Base-by-base conservation (phyloP, 1,140 invertebrate species). In the Lasioglossum baleicum region DNA sequence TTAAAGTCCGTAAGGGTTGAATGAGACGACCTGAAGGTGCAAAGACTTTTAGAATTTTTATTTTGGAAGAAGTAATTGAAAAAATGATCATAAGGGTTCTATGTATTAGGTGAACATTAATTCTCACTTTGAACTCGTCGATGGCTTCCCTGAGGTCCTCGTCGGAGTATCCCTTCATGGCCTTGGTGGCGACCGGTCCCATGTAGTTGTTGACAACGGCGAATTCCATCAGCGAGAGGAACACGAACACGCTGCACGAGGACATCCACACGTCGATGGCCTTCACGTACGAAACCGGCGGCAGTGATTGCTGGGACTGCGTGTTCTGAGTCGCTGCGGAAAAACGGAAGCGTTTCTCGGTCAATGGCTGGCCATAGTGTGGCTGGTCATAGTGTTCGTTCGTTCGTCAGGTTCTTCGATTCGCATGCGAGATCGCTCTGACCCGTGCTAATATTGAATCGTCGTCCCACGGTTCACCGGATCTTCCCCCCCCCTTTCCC, bases 251-350 rank as follows among this genome's bases (percentile, higher is more conserved):
- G 26, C 97, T 98, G 91, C 97, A 98, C 8, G 97, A 97, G 0
- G 97, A 97, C 97, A 98, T 98, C 97, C 97, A 98, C 0, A 98
- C 96, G 91, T 98, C 97, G 75, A 98, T 98, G 0, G 97, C 97
- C 92, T 98, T 98, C 0, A 98, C 97, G 91, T 98, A 98, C 0
- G 97, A 98, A 0, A 98, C 97, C 0, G 97, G 97, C 0, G 97
- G 97, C 81, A 98, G 91, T n/a, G 96, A 97, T 88, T 97, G 96
- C 90, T 98, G 97, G 1, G 97, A 98, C 88, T 98, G 97, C 0
- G 97, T 97, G 90, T 97, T 97, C 92, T 98, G 97, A 26, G 97
- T 98, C 40, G 97, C 97, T 96, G 91, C 2, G 93, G 74, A 22
- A 22, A 64, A 40, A 78, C 53, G 42, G 51, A 31, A 73, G 71